Base-by-base conservation (phyloP, 2,797 vertebrate genomes). In the Leucoraja ocellata region DNA sequence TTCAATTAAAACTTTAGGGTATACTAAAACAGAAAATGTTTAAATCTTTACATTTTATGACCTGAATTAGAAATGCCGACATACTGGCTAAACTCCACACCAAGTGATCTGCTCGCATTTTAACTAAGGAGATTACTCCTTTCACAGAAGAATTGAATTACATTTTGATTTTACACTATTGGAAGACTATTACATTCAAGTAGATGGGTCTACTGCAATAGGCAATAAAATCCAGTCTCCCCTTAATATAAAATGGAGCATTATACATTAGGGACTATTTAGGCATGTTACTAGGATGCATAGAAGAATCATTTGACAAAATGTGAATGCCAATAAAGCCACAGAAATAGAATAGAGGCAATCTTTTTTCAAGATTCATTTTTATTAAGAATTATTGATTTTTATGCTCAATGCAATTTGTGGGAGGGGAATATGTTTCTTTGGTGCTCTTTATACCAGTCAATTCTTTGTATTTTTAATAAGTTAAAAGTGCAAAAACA, bases 331-430 rank as follows among this genome's bases (percentile, higher is more conserved):
- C n/a, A 86, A 28, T 84, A 84, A 46, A 84, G 1, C 61, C 83
- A 32, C 28, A 86, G 25, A 86, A 86, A 86, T 13, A n/a, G 28
- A 86, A 86, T 65, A 65, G 13, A 4, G 28, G 25, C 25, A 65
- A 28, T 6, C 58, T 86, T 63, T 86, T 86, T 25, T 65, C 83
- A 63, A 65, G 58, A 86, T 86, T 86, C 83, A 86, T 63, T 86
- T 86, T 16, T 63, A 86, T 63, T 63, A 65, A 32, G 58, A 65
- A 65, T 86, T n/a, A n/a, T 28, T 86, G 28, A 86, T 16, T 65
- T 86, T 63, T 65, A 86, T 63, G 61, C 25, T 61, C 54, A 86
- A 86, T 84, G 13, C 83, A n/a, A n/a, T 63, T 61, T 63, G 58
- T 65, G 13, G 28, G 28, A 86, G 58, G 28, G 28, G 58, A 63